These are phyloP conservation scores for Phalacrocorax pelagicus DNA, from an alignment of 2,113 vertebrate species.

Conservation along the genomic window DNA sequence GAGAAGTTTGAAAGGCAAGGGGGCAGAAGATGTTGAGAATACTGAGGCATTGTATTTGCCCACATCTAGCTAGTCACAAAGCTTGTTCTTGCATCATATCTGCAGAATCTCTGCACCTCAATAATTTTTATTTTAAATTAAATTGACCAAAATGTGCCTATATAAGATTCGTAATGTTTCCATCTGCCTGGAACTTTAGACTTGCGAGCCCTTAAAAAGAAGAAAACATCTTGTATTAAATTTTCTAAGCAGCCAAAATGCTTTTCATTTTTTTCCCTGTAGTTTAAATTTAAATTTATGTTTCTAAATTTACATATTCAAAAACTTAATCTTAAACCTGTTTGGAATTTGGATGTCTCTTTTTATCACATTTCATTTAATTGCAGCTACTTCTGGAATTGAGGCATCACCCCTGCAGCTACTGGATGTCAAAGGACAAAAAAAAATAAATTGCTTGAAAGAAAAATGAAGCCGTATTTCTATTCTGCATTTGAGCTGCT, in stretches of 20 bases:
- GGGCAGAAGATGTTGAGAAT: not conserved
- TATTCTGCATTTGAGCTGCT: slow-evolving; percentile 51
- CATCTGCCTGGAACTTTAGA: not conserved
- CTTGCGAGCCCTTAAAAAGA: not conserved
- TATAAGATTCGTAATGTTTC: not conserved
- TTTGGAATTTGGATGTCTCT: slow-evolving; percentile 32
- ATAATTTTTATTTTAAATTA: not conserved
- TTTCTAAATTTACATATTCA: slow-evolving; percentile 53
- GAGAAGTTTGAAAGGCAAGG: not conserved
- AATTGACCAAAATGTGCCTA: not conserved
- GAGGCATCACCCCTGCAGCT: slow-evolving; percentile 48
- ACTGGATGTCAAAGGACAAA: slow-evolving; percentile 47
- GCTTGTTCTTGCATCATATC: not conserved
- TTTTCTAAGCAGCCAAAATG: not conserved
- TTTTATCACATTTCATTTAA: slow-evolving; percentile 30
- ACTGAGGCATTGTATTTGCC: not conserved
- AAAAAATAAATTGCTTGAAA: slow-evolving; percentile 18
- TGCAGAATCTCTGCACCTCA: not conserved
- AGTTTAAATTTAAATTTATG: slow-evolving; percentile 47
- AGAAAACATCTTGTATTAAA: slow-evolving; percentile 9
- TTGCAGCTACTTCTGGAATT: slow-evolving; percentile 43
- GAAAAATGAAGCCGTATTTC: slow-evolving; percentile 38
- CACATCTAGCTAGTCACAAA: not conserved
- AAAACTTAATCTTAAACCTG: slow-evolving; percentile 24
- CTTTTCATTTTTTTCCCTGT: not conserved